Conservation (phyloP, 1,140 invertebrate species). For the Drosophila saltans region DNA sequence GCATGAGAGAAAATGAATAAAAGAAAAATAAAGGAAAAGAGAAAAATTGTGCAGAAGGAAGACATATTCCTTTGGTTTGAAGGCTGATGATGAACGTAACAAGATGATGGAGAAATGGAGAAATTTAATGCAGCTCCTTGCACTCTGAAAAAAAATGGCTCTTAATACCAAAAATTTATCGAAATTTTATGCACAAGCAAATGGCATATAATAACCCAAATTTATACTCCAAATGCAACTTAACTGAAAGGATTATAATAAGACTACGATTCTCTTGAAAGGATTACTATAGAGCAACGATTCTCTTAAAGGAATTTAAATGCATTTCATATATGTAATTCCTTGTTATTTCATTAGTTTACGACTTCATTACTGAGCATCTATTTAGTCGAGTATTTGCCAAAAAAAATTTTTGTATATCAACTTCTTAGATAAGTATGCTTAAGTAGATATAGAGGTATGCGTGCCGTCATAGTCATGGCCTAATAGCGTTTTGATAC, state of each 20-base stretch:
- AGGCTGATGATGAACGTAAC: background rate
- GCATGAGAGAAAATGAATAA: background rate
- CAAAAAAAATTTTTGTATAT: background rate
- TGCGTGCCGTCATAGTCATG: slow-evolving; percentile 65
- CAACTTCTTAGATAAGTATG: slow-evolving; percentile 44
- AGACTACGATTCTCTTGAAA: too few relatives aligned
- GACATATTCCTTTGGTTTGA: background rate
- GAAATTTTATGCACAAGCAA: background rate
- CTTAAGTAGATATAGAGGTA: slow-evolving; percentile 59
- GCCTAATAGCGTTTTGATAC: slow-evolving; percentile 80
- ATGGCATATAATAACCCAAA: too few relatives aligned
- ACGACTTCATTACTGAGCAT: slow-evolving; percentile 11
- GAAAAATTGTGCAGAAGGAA: background rate
- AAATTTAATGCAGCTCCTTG: background rate
- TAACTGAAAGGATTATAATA: too few relatives aligned
- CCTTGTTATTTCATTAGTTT: background rate
- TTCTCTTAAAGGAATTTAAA: too few relatives aligned
- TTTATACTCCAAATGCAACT: too few relatives aligned
- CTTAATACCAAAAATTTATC: too few relatives aligned
- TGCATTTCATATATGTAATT: too few relatives aligned
- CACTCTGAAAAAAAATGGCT: background rate
- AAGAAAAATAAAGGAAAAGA: background rate
- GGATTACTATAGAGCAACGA: too few relatives aligned
- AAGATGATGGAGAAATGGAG: slow-evolving; percentile 1
- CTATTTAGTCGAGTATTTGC: slow-evolving; percentile 16